Base-by-base conservation (phyloP, 2,888 invertebrate genomes). In the Cataglyphis altisquamis region DNA sequence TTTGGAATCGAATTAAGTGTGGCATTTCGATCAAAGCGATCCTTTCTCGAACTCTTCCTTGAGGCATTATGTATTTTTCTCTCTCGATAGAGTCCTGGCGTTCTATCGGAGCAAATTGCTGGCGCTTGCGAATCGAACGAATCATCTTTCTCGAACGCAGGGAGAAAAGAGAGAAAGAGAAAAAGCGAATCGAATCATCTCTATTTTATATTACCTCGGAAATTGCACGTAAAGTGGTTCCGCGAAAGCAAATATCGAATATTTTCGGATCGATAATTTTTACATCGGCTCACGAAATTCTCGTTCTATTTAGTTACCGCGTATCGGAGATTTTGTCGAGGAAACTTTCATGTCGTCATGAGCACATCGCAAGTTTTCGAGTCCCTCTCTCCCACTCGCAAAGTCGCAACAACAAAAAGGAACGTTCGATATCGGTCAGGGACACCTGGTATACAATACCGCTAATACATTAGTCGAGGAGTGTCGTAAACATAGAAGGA, bases 11-110 rank as follows among this genome's bases (percentile, higher is more conserved):
- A 82, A 52, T 82, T 77, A 82, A 82, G 8, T 25, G n/a, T 48
- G 48, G 29, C 62, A 62, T 77, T 62, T 21, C 67, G 77, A 82
- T 82, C 82, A 62, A 67, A 77, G 67, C 48, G 25, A 82, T 67
- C 25, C 39, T 29, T 67, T 21, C 60, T 60, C 60, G 29, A 77
- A 77, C 41, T 74, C 25, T 29, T 64, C 45, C 25, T 12, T 45
- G 12, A 6, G 25, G 10, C 36, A 57, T 77, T 32, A 68, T 67
- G 32, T 12, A 73, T n/a, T 36, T 60, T 0, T 41, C 25, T 73
- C 32, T 9, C 3, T n/a, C 29, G n/a, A 29, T 25, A 32, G 39
- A 29, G 1, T 0, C 45, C 18, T 25, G n/a, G 9, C 18, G 32
- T 75, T 66, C 52, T 18, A 39, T 66, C 48, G 36, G 21, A 25